Percentiles rank a stretch among this genome's conserved stretches.
Evolutionary conservation across 2,113 vertebrate species (phyloP).

Genomic region (Charadrius vociferus): DNA sequence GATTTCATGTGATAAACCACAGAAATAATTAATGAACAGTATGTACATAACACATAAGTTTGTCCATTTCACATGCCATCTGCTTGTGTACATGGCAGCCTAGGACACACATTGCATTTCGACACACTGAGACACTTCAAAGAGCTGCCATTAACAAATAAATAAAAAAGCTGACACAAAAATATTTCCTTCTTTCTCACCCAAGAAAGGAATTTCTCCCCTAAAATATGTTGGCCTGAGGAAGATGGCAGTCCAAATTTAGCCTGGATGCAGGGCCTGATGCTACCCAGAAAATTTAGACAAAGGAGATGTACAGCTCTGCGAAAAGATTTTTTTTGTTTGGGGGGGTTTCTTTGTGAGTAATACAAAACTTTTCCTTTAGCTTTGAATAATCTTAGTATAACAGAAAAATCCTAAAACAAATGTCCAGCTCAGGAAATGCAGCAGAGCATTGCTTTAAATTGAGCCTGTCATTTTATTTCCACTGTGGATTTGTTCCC

Average conservation of each 20-base stretch:
- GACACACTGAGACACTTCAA: neutral
- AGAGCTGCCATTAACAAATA: neutral
- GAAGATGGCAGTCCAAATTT: neutral
- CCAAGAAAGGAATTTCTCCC: neutral
- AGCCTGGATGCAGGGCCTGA: neutral
- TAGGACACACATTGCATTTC: neutral
- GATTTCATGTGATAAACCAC: neutral
- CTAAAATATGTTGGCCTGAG: neutral
- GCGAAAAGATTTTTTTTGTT: neutral
- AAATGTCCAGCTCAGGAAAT: neutral
- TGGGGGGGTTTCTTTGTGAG: neutral
- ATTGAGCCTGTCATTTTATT: neutral
- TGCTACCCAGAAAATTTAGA: neutral
- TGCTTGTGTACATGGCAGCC: neutral
- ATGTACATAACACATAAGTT: neutral
- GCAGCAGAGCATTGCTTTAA: neutral
- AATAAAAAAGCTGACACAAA: neutral
- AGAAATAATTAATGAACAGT: neutral
- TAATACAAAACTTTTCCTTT: neutral
- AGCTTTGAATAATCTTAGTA: neutral
- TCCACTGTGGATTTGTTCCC: neutral
- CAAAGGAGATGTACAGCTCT: neutral
- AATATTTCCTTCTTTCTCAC: neutral
- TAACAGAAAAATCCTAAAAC: neutral
- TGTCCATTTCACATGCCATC: neutral